Evolutionary conservation across 2,797 vertebrate species (phyloP).

Genomic region (Crypturellus tataupa): DNA sequence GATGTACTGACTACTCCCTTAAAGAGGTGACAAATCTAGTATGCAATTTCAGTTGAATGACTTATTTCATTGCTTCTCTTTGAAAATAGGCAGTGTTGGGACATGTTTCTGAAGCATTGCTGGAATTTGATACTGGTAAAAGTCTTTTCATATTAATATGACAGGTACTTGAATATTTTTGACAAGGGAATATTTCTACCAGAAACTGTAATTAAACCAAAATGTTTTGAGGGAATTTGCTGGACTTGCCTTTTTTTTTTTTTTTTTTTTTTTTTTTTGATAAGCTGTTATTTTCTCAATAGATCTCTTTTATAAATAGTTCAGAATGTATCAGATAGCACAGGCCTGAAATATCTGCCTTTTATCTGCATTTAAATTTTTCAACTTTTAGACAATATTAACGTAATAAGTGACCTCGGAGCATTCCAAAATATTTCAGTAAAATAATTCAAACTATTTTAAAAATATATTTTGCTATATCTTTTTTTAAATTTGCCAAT

Average conservation of each 20-base stretch:
- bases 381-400: not conserved
- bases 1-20: not conserved
- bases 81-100: rapidly evolving
- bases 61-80: not conserved
- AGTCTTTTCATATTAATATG: rapidly evolving
- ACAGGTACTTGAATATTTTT: not conserved
- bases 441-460: not conserved
- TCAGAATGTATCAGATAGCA: not conserved
- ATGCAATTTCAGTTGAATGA: rapidly evolving
- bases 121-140: rapidly evolving
- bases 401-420: not conserved
- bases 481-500: not conserved
- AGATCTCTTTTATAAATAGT: not conserved
- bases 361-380: not conserved
- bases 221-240: not conserved
- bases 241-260: not conserved
- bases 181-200: not conserved
- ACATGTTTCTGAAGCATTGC: not conserved
- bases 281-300: not conserved
- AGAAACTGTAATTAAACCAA: not conserved
- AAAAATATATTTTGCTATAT: not conserved
- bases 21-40: rapidly evolving
- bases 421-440: not conserved
- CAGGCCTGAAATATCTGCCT: not conserved
- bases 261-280: no score